Percentiles rank a stretch among this genome's conserved stretches.
phyloP scores from a whole-genome alignment of 92 coral and sea anemone species.

The Phymanthus crucifer region DNA sequence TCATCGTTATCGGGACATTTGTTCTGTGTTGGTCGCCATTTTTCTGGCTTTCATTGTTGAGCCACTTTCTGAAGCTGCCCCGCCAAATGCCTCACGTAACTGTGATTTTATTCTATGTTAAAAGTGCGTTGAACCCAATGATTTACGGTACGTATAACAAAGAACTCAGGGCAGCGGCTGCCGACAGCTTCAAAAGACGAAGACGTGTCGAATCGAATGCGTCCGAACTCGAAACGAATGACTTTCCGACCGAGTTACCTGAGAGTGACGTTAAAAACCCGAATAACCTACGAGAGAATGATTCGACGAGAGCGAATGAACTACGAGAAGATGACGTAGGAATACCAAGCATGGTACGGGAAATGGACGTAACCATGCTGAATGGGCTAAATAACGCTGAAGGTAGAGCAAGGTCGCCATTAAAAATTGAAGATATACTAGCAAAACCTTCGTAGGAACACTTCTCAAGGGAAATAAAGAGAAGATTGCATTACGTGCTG shows the following conservation, averaged over 20 bases:
- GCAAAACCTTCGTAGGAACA: background rate
- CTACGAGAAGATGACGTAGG: background rate
- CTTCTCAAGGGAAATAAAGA: no score
- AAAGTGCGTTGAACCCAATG: conserved; percentile 30
- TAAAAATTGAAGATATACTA: background rate
- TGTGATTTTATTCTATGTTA: conserved; percentile 22
- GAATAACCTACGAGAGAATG: background rate
- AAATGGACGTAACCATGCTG: background rate
- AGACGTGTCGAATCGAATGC: conserved; percentile 3
- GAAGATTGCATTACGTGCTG: no score
- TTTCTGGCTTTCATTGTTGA: conserved; percentile 11
- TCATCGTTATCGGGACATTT: conserved; percentile 32
- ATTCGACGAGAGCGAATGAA: background rate
- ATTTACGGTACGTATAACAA: conserved; percentile 27
- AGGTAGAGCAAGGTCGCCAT: background rate
- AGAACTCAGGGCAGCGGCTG: conserved; percentile 34
- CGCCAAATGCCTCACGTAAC: background rate
- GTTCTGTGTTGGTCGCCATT: conserved; percentile 32
- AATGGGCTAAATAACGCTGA: background rate
- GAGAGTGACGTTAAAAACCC: background rate
- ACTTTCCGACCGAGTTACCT: background rate
- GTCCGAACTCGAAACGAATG: conserved; percentile 12
- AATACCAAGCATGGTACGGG: background rate
- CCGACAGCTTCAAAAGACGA: conserved; percentile 16
- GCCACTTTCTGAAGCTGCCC: background rate